Base-by-base conservation (phyloP, 2,797 vertebrate species). In the Peromyscus melanophrys region DNA sequence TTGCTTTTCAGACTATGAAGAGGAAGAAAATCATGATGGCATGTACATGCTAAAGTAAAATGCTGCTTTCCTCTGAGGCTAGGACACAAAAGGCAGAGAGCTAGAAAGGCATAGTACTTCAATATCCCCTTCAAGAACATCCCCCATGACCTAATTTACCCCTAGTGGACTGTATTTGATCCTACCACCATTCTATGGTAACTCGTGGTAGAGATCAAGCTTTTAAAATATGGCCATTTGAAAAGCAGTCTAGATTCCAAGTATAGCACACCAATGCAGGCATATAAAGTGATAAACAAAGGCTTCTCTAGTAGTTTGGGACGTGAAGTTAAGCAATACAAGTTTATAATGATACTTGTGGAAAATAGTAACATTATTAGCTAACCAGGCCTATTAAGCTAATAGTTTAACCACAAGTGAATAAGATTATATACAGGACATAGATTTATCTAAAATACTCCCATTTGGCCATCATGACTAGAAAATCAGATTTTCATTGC, bases 401-500 rank as follows among this genome's bases (percentile, higher is more conserved):
- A 77, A 89, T 91, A 69, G 25, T 89, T 82, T 55, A 31, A 84
- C 23, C n/a, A 90, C 46, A 90, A 87, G 3, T 65, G 46, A 96
- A 31, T 34, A 88, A 80, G 14, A 93, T 94, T 89, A 80, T 82
- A 81, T 49, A 95, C 2, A 89, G 16, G 40, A 95, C 75, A 90
- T 21, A 85, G 43, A 92, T 40, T 96, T 91, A 92, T 93, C 75
- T 90, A 80, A 57, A 93, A 95, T 93, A 82, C 12, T 95, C 55
- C 19, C 82, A 96, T 85, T 93, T 93, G 82, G 76, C 25, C 29
- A 71, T 71, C 61, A 67, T 93, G 93, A 93, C 71, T 80, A 88
- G 83, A 14, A 96, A 97, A 97, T 94, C 65, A 87, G 43, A 59
- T 73, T 93, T 95, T 94, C 59, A 95, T 76, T 93, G 89, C n/a